Percentiles rank a stretch among this genome's conserved stretches.
These are phyloP conservation scores for Sminthurides bifidus DNA, from an alignment of 1,140 invertebrate species.

Conservation along the genomic window DNA sequence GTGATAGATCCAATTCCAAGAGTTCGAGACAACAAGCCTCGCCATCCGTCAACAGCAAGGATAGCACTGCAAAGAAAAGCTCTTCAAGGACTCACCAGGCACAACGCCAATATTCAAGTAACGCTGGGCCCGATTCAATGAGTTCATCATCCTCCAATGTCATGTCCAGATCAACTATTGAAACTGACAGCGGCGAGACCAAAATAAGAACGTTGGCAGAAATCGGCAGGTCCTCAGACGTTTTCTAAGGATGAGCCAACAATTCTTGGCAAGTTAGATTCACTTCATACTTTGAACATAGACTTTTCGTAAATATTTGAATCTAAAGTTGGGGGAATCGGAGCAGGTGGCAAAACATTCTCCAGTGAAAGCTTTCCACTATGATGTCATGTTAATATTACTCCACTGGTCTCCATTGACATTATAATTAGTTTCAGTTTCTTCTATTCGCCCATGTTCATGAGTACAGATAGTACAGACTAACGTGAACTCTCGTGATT, in stretches of 20 bases:
- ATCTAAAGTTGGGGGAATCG: too few species aligned
- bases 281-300: neutral
- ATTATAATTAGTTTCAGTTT: too few species aligned
- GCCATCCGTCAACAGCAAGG: neutral
- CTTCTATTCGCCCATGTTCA: too few species aligned
- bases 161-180: conserved; percentile 28
- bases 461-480: too few species aligned
- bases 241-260: conserved; percentile 58
- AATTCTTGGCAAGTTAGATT: conserved; percentile 35
- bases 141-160: too few species aligned
- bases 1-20: neutral
- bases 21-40: neutral
- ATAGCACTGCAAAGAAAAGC: neutral
- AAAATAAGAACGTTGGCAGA: conserved; percentile 30
- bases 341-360: too few species aligned
- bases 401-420: too few species aligned
- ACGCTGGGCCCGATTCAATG: neutral
- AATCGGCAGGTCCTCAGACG: conserved; percentile 48
- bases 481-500: too few species aligned
- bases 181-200: conserved; percentile 18
- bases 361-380: too few species aligned
- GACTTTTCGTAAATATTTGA: conserved; percentile 6
- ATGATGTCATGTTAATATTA: too few species aligned
- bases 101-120: neutral
- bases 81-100: neutral